Conservation (phyloP, 92 coral and sea anemone species). For the Epizoanthus rinbou region DNA sequence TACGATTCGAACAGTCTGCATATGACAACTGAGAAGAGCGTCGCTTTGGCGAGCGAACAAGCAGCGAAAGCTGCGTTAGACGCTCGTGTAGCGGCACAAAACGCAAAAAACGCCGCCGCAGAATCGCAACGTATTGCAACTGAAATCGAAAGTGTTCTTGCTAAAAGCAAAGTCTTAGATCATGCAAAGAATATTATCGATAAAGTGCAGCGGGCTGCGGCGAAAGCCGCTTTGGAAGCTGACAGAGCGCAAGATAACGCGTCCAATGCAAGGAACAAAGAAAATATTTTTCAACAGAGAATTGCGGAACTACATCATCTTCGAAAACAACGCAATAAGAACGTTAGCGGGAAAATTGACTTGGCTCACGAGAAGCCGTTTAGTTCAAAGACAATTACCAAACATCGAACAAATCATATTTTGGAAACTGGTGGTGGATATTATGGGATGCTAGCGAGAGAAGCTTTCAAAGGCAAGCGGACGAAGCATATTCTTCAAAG, state of each 20-base stretch:
- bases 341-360: neutral
- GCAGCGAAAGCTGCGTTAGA: conserved; percentile 13
- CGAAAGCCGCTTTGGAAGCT: neutral
- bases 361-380: neutral
- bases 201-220: neutral
- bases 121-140: neutral
- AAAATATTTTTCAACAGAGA: neutral
- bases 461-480: neutral
- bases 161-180: neutral
- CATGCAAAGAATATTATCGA: neutral
- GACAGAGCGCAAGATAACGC: neutral
- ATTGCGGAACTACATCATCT: neutral
- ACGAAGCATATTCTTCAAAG: neutral
- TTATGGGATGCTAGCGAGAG: neutral
- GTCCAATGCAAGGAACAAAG: conserved; percentile 3
- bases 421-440: neutral
- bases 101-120: conserved; percentile 11
- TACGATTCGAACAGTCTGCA: neutral
- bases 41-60: conserved; percentile 3
- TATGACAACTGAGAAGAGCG: neutral
- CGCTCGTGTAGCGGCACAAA: conserved; percentile 20
- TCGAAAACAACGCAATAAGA: neutral
- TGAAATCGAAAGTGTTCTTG: neutral
- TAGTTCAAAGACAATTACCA: neutral
- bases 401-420: neutral